Base-by-base conservation (phyloP, 2,888 invertebrate species). In the Caenorhabditis doughertyi region DNA sequence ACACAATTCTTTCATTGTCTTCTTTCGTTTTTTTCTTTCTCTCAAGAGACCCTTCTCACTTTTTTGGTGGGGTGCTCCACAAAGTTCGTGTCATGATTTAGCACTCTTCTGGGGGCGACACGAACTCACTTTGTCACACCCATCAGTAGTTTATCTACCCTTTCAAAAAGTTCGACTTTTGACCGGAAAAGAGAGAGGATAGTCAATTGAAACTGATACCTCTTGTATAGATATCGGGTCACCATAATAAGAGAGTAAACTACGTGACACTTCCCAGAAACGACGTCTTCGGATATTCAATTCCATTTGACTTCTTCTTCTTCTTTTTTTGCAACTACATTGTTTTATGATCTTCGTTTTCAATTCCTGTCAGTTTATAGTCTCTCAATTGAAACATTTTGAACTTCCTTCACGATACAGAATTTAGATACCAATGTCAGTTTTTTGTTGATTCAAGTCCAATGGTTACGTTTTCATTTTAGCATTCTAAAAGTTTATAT, bases 1-100 rank as follows among this genome's bases (percentile, higher is more conserved):
- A 39, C 68, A 18, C 25, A 60, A 27, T 58, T 44, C 32, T 51
- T 62, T 62, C 72, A 62, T 71, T 71, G 60, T 71, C 71, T 71
- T 60, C 53, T 35, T 35, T 67, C 49, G 13, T 25, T 42, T 70
- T 60, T 58, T 58, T 60, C 29, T 21, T 58, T 56, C 49, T 74
- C 74, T 74, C 74, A 55, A 67, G 74, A 74, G 74, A 67, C 65
- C 58, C 9, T 23, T 55, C 32, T 27, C 47, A 32, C 11, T 47
- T 65, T 65, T 56, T 74, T 74, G 47, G 44, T 18, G n/a, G 42
- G 32, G 49, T 16, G 25, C 23, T 39, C 23, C 58, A 35, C 56
- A 27, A 25, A 49, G 49, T 47, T 58, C 73, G 73, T 73, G 53
- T 74, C 74, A 67, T 74, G 74, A 65, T 74, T 74, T 74, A 74